phyloP scores from a whole-genome alignment of 2,797 vertebrate species.

The Propithecus deckenii region DNA sequence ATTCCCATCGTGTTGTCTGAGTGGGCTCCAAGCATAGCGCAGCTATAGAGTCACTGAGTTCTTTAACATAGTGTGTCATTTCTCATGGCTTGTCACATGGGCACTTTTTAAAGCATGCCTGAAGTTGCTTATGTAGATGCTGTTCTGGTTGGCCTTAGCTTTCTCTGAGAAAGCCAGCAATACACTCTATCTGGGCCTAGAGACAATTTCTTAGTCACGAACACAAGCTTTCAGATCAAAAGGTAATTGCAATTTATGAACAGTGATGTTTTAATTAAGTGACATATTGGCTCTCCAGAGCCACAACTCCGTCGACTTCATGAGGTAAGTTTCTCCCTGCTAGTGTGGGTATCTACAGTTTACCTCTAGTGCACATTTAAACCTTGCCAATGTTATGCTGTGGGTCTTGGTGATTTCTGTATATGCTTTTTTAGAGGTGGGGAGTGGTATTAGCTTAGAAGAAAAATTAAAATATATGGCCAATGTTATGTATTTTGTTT shows the following conservation, averaged over 20 bases:
- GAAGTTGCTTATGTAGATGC: slow-evolving; percentile 30
- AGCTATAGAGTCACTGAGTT: not conserved
- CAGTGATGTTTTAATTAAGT: slow-evolving; percentile 40
- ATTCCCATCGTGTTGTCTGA: not conserved
- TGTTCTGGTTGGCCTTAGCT: slow-evolving; percentile 10
- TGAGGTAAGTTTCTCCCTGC: not conserved
- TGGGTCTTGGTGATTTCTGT: not conserved
- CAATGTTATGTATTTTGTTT: not conserved
- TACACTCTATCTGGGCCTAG: slow-evolving; percentile 19
- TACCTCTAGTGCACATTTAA: not conserved
- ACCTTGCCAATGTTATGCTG: not conserved
- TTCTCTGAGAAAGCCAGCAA: not conserved
- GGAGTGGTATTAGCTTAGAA: not conserved
- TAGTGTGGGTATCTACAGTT: not conserved
- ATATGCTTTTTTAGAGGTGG: not conserved
- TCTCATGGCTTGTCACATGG: not conserved
- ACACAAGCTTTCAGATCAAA: not conserved
- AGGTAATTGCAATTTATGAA: not conserved
- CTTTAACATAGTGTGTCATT: not conserved
- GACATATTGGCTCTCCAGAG: not conserved
- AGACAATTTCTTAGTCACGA: slow-evolving; percentile 51
- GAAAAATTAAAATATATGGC: not conserved
- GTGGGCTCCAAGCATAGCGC: not conserved
- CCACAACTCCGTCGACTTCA: not conserved
- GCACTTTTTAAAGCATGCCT: not conserved